Base-by-base conservation (phyloP, 2,797 vertebrate genomes). In the Percopsis omiscomaycus region DNA sequence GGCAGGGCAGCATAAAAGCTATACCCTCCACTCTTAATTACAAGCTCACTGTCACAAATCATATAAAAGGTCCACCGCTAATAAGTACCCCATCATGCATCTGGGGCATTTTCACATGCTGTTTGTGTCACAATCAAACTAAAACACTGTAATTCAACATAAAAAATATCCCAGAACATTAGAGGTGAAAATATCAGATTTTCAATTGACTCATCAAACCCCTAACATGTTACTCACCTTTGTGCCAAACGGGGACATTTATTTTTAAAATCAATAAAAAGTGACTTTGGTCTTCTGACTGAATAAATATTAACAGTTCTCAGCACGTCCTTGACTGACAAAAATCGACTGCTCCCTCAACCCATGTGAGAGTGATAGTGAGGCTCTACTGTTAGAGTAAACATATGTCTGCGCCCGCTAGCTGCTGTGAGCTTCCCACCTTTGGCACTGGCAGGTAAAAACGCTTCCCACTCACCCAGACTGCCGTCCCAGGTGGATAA, bases 221-320 rank as follows among this genome's bases (percentile, higher is more conserved):
- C 6, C 37, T 10, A 42, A 42, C 37, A 42, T 9, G 6, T 42
- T 42, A 42, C 37, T 42, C 64, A 49, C 42, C n/a, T 76, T 64
- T 52, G 62, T 69, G 68, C 77, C 55, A 50, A 42, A 42, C 2
- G 37, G 37, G 37, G 15, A 22, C 22, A 22, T 22, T 22, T 22
- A 22, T 22, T 22, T 22, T 22, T 22, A 1, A 74, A 73, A 81
- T 84, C 85, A 78, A 88, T 85, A 69, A 81, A 71, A 69, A 71
- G 77, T 81, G 81, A 86, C 88, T 84, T 83, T 88, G 89, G 67
- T 77, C 77, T 59, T 59, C 48, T 62, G 71, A 56, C 69, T 87
- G 84, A 81, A 84, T 84, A 84, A 89, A 91, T 89, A 92, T 91
- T 87, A 89, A 83, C 85, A 84, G 61, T 76, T 77, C 78, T 64